phyloP scores from a whole-genome alignment of 2,113 vertebrate species.

The Xyrauchen texanus region DNA sequence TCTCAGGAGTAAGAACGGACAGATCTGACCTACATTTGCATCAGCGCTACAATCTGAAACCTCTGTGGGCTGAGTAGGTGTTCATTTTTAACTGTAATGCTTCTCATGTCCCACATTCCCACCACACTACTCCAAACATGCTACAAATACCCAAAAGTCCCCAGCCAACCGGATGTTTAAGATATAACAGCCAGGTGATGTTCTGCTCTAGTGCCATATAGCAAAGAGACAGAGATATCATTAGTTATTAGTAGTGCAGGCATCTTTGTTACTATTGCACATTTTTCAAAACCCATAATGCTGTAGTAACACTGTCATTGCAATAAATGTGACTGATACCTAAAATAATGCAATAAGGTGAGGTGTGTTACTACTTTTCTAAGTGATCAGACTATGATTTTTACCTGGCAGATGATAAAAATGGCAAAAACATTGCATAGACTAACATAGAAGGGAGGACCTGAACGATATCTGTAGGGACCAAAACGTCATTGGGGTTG shows the following conservation, averaged over 20 bases:
- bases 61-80: conserved; percentile 29
- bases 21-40: conserved; percentile 34
- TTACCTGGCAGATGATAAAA: too few species aligned
- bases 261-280: not conserved
- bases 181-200: conserved; percentile 30
- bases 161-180: conserved; percentile 1
- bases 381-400: too few species aligned
- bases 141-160: conserved; percentile 32
- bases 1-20: conserved; percentile 10
- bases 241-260: not conserved
- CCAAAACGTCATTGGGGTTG: too few species aligned
- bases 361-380: too few species aligned
- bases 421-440: too few species aligned
- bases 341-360: too few species aligned
- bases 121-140: conserved; percentile 26
- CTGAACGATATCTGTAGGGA: too few species aligned
- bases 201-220: not conserved
- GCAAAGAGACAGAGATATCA: conserved; percentile 3
- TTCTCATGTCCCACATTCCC: conserved; percentile 38
- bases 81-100: conserved; percentile 44
- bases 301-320: too few species aligned
- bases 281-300: not conserved
- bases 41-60: conserved; percentile 15
- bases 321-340: too few species aligned
- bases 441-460: too few species aligned